Evolutionary conservation across 2,888 invertebrate species (phyloP), one percentile per base, ranked within the genome.

Genomic region (Perizoma flavofasciatum): DNA sequence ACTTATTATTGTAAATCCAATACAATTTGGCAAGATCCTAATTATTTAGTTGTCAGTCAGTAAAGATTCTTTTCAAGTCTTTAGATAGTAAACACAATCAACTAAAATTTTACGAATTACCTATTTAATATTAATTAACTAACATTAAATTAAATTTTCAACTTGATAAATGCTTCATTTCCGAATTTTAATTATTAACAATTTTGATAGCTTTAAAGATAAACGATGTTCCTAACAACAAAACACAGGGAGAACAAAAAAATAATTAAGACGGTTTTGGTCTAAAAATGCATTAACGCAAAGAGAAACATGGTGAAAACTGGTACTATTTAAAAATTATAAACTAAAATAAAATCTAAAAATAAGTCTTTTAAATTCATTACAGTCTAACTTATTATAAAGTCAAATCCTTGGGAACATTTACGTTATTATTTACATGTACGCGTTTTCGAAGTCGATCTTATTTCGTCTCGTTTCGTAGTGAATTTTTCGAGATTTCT

Each of bases 311-410:
- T 66, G 51, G 39, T 46, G 56, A 69, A 69, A 73, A 77, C 75
- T 75, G 73, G 67, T 74, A 67, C 73, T 71, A 70, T 69, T 73
- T 71, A 70, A 69, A 76, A 64, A 70, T 67, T 73, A 78, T 77
- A 75, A 70, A 60, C 71, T 73, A 73, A 71, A 70, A 67, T 70
- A 71, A 71, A 45, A 71, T 68, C 75, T 77, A 78, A 74, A 77
- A 85, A 86, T 87, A 89, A 90, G 90, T 90, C 89, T 90, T 91
- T 83, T 78, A 79, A 74, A 76, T 79, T 70, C 69, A 75, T 83
- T 84, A 83, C 40, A 70, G 65, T 63, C 77, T 79, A 82, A 65
- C 70, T 81, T 82, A 73, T 45, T 61, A 66, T 80, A 83, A 62
- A 77, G 77, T 83, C 83, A 86, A 88, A 83, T 89, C 88, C 84